Evolutionary conservation across 1,140 invertebrate species (phyloP), one percentile per base, ranked within the genome.

Genomic region (Cyclargus thomasi): DNA sequence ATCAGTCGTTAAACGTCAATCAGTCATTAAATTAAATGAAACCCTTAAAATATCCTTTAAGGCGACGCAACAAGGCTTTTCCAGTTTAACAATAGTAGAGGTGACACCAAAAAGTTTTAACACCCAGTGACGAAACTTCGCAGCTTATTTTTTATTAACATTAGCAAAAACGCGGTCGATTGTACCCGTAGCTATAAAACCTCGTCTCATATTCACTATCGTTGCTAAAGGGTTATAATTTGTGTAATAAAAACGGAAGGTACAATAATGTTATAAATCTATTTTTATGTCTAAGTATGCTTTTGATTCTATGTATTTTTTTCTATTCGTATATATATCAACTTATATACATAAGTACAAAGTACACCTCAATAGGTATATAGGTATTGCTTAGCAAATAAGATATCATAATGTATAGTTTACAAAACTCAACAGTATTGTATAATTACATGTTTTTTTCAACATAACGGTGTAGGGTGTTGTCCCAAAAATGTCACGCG

Each of bases 1-100:
- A 73, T 57, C 70, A 68, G 65, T 72, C 78, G 74, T 84, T 82
- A 84, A 86, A 82, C 63, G 79, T 83, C 83, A 85, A 83, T 85
- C 83, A 59, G 55, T 47, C 39, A 47, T 47, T 8, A 47, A 35
- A 47, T 47, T 47, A 8, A 7, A 2, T 47, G 10, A 4, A 47
- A 2, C 39, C 39, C 14, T 14, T 2, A 47, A 47, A 47, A 47
- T 47, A 47, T 47, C 14, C 39, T 47, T 47, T 47, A 47, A 47
- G 11, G 1, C 39, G 11, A 16, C 18, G n/a, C 0, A 2, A 35
- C 71, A 81, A 67, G 22, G 70, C 70, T 57, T n/a, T n/a, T 7
- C 68, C 55, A 70, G 73, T 69, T 47, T 2, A 14, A 47, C 10
- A 47, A 47, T 47, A 47, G 14, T 47, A 16, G 39, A 47, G 29